phyloP scores from a whole-genome alignment of 2,797 vertebrate genomes.

The Scyliorhinus canicula region DNA sequence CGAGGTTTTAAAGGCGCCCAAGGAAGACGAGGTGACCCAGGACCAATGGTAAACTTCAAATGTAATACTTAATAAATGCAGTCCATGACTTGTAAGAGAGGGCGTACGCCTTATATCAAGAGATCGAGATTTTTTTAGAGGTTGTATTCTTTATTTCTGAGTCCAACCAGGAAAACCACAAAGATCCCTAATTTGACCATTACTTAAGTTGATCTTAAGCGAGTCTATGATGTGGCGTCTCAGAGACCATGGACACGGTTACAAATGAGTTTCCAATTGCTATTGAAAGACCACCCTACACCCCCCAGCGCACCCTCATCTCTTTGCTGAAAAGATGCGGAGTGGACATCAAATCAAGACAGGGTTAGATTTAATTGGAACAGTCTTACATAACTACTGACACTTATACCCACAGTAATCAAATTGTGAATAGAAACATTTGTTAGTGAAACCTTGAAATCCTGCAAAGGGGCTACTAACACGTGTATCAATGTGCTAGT shows the following conservation, averaged over 20 bases:
- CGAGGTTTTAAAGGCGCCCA: conserved; percentile 67
- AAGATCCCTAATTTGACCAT: not conserved
- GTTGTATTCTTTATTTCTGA: not conserved
- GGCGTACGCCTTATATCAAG: not conserved
- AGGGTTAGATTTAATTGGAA: not conserved
- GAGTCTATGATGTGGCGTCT: not conserved
- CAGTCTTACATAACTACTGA: too few relatives aligned
- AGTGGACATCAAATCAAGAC: not conserved
- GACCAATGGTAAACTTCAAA: conserved; percentile 56
- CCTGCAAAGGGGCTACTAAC: not conserved
- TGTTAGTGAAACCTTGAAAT: not conserved
- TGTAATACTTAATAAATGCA: not conserved
- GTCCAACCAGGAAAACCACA: not conserved
- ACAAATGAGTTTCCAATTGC: not conserved
- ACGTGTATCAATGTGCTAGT: not conserved
- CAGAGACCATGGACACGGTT: not conserved
- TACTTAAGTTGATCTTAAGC: not conserved
- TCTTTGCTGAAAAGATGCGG: not conserved
- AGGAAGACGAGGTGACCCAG: conserved; percentile 64
- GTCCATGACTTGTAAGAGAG: not conserved
- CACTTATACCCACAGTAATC: not conserved
- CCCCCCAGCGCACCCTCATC: too few relatives aligned
- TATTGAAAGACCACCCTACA: not conserved
- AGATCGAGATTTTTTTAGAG: not conserved
- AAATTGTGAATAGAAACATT: not conserved